Evolutionary conservation across 2,113 vertebrate species (phyloP), one percentile per base, ranked within the genome.

Genomic region (Sinocyclocheilus grahami): DNA sequence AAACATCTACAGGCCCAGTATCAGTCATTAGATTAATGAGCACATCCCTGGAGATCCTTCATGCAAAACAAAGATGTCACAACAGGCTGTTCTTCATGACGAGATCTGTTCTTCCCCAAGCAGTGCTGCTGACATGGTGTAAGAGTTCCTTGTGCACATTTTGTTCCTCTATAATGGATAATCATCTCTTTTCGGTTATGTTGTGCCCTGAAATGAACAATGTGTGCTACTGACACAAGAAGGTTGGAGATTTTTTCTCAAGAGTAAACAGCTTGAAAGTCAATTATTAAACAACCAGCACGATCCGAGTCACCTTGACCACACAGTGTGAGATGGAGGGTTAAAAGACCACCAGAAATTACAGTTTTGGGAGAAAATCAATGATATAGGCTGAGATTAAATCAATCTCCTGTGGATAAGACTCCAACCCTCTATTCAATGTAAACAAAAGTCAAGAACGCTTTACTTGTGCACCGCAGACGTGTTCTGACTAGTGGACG

Each of bases 1-100:
- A 51, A 86, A 77, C 80, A 74, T 79, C 30, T 85, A 75, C n/a
- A 42, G 51, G 75, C 63, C 39, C 65, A 60, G 63, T 60, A 83
- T 83, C 42, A 72, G 80, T 86, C 65, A n/a, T n/a, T n/a, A 86
- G 67, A 86, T 86, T 78, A 86, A 83, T 78, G 33, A 88, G 77
- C 8, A 72, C 20, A 12, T 78, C 75, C 42, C 84, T 30, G 27
- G 80, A 67, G 53, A 78, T 46, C 65, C 51, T 79, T 83, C 63
- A 51, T 37, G 72, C 85, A 37, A 86, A 88, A 72, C 76, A 53
- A 74, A 80, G 39, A 85, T 84, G 75, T 87, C 74, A 78, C 55
- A 78, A 77, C 62, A 87, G 51, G 53, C 62, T 48, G 51, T 48
- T 60, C 46, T 69, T 79, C 22, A 30, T 58, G 78, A 42, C 6